Evolutionary conservation across 2,797 vertebrate species (phyloP), one percentile per base, ranked within the genome.

Genomic region (Perodicticus potto): DNA sequence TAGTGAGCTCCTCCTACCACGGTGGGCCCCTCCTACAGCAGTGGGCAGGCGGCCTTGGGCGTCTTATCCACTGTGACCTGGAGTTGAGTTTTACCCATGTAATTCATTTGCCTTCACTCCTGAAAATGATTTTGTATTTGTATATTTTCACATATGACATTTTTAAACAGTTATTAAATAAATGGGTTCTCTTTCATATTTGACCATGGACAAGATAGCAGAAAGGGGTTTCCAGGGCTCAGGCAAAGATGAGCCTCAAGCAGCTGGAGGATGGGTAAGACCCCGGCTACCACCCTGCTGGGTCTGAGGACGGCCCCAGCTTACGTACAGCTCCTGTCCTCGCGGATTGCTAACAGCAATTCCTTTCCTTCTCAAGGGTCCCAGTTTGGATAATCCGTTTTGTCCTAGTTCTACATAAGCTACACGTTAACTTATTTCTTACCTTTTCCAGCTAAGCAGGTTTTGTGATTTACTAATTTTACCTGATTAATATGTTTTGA

Each of bases 1-100:
- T 1, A 12, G 3, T 34, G 17, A 3, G 19, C 13, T 1, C 19
- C n/a, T 43, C 34, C n/a, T 0, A 4, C n/a, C 43, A 70, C 4
- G 19, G 29, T 67, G 63, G 12, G 45, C 13, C 2, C 16, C 29
- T 45, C 37, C 34, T 0, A 3, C 40, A 12, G 5, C 14, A 10
- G 32, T 69, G 65, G 40, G n/a, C 59, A 27, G 27, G 34, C 25
- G 16, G 45, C 59, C 53, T 19, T 11, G 20, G 7, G 32, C 16
- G 16, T 73, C 40, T 90, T 67, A 17, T 67, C 65, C 17, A 2
- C 40, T 23, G n/a, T 34, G 8, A 34, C 34, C 34, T 45, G 49
- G 49, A 17, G 32, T 29, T 22, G 37, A 43, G 45, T n/a, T 82
- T 65, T 67, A 27, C 22, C 40, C 5, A 2, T 43, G 2, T 57